Conservation (phyloP, 2,797 vertebrate genomes). For the Karalla daura region DNA sequence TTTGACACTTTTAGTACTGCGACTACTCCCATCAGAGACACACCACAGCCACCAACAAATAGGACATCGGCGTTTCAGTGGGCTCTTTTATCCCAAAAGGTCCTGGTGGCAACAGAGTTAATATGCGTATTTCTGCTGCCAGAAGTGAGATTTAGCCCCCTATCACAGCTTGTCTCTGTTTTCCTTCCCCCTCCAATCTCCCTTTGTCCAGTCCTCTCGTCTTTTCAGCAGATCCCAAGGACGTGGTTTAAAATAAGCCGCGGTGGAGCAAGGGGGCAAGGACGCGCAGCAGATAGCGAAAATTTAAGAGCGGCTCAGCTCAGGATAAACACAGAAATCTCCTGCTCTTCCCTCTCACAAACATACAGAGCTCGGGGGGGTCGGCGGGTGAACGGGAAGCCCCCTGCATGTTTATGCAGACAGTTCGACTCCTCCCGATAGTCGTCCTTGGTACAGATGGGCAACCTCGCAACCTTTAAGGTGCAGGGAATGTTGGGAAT, state of each 20-base stretch:
- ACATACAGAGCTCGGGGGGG: slow-evolving; percentile 6
- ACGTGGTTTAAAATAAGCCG: slow-evolving; percentile 31
- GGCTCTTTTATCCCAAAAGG: slow-evolving; percentile 4
- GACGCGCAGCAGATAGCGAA: slow-evolving; percentile 24
- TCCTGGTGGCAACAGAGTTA: background rate
- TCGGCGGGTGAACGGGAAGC: slow-evolving; percentile 42
- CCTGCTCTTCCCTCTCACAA: slow-evolving; percentile 13
- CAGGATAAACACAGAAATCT: slow-evolving; percentile 37
- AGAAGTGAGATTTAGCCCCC: slow-evolving; percentile 6
- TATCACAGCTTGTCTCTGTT: slow-evolving; percentile 12
- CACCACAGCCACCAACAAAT: slow-evolving; percentile 9
- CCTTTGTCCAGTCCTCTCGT: slow-evolving; percentile 7
- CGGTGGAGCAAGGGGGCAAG: slow-evolving; percentile 35
- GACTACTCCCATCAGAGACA: background rate
- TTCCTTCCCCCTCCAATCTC: slow-evolving; percentile 4
- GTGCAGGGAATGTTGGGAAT: slow-evolving; percentile 3
- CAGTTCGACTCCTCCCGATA: slow-evolving; percentile 66
- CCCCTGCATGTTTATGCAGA: slow-evolving; percentile 60
- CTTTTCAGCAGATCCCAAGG: slow-evolving; percentile 43
- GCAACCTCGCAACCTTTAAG: slow-evolving; percentile 14
- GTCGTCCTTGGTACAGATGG: slow-evolving; percentile 37
- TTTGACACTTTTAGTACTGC: slow-evolving; percentile 8
- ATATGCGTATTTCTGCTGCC: background rate
- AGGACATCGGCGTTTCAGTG: slow-evolving; percentile 13
- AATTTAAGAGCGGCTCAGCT: slow-evolving; percentile 11